A percentile compares a stretch with the other conserved stretches of the same genome.
phyloP scores from a whole-genome alignment of 2,888 invertebrate species.

The Barypeithes pellucidus region DNA sequence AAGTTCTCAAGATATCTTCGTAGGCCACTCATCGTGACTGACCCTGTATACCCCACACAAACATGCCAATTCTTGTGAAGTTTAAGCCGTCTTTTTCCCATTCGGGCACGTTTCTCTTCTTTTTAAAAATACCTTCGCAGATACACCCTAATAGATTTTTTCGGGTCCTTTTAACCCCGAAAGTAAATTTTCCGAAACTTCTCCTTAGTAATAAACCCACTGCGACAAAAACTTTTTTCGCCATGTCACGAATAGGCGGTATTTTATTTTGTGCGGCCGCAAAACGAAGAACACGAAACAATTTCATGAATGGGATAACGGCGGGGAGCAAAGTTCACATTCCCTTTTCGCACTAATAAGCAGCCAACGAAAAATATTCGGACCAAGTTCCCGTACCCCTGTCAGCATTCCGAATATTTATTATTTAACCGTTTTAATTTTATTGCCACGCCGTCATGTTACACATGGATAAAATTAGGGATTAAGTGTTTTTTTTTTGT shows the following conservation, averaged over 20 bases:
- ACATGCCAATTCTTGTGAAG: no score
- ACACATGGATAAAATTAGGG: constrained; percentile 13
- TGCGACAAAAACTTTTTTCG: constrained; percentile 51
- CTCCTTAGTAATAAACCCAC: constrained; percentile 44
- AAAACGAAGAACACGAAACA: constrained; percentile 53
- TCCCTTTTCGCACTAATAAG: constrained; percentile 52
- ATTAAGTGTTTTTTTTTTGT: no score
- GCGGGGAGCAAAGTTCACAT: constrained; percentile 41
- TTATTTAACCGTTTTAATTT: constrained; percentile 26
- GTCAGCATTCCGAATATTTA: constrained; percentile 48
- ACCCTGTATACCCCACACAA: no score
- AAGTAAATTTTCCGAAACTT: constrained; percentile 28
- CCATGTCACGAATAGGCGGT: constrained; percentile 51
- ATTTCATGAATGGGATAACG: constrained; percentile 51
- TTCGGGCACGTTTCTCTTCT: constrained; percentile 5
- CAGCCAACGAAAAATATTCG: constrained; percentile 49
- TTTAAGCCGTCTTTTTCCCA: background rate
- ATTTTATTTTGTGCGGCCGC: constrained; percentile 50
- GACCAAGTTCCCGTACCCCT: constrained; percentile 35
- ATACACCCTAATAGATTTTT: constrained; percentile 31
- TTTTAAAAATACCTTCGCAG: constrained; percentile 8
- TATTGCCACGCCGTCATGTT: constrained; percentile 10
- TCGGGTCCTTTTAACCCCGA: constrained; percentile 7
- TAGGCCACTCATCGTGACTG: no score
- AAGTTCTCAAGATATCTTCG: no score